Evolutionary conservation across 2,113 vertebrate genomes (phyloP).

Genomic region (Scopus umbretta): DNA sequence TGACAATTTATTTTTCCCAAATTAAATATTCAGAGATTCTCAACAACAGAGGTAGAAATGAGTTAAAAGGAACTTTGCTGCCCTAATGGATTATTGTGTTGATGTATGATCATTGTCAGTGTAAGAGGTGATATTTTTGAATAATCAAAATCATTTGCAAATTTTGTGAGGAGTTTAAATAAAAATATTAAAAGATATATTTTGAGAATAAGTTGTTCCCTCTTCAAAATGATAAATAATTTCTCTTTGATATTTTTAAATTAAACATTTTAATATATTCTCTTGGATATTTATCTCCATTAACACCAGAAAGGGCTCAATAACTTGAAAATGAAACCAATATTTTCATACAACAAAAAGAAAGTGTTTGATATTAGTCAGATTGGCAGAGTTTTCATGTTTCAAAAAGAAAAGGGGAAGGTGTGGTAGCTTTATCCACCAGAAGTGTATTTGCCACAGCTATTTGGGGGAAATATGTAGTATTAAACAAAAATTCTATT

Average conservation of each 20-base stretch:
- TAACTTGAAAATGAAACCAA: background rate
- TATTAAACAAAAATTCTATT: background rate
- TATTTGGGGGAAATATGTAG: background rate
- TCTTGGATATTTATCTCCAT: background rate
- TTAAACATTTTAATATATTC: background rate
- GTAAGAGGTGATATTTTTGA: background rate
- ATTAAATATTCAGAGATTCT: background rate
- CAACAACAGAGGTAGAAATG: background rate
- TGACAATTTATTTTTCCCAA: background rate
- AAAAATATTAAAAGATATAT: background rate
- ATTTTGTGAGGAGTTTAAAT: background rate
- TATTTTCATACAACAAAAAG: background rate
- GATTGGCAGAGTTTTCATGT: background rate
- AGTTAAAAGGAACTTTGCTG: background rate
- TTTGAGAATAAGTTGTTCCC: background rate
- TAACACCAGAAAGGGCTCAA: background rate
- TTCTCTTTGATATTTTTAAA: background rate
- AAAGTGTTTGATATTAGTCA: background rate
- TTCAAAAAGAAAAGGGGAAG: background rate
- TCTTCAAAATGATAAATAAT: background rate
- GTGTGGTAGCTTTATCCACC: background rate
- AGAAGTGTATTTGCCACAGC: background rate
- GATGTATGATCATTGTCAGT: background rate
- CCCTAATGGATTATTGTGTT: background rate
- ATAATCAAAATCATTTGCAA: background rate